Evolutionary conservation across 2,888 invertebrate genomes (phyloP).

Genomic region (Philonicus albiceps): DNA sequence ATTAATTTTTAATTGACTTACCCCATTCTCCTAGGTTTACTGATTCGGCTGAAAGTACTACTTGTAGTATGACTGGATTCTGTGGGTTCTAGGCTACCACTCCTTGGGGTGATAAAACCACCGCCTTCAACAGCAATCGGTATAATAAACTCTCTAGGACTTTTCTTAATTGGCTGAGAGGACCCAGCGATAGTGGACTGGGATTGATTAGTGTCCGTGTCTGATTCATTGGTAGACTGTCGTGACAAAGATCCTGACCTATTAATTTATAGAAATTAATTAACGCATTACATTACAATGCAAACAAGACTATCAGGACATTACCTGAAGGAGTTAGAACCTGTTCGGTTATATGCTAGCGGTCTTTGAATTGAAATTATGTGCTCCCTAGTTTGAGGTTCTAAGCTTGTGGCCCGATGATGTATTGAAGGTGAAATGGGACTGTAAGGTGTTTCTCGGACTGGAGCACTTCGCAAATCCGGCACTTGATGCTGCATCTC

Average conservation of each 20-base stretch:
- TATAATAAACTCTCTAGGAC: constrained; percentile 89
- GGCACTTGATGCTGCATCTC: constrained; percentile 69
- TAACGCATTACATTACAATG: neutral
- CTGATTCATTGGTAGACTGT: constrained; percentile 75
- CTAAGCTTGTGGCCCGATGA: constrained; percentile 67
- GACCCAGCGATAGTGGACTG: constrained; percentile 58
- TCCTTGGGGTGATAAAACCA: constrained; percentile 72
- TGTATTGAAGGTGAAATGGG: constrained; percentile 56
- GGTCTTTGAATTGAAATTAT: constrained; percentile 73
- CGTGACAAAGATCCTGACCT: constrained; percentile 64
- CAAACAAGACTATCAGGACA: neutral
- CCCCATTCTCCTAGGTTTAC: constrained; percentile 73
- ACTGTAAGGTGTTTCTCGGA: constrained; percentile 61
- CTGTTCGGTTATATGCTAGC: constrained; percentile 58
- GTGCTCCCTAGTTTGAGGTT: constrained; percentile 69
- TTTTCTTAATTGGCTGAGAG: constrained; percentile 82
- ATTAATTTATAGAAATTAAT: neutral
- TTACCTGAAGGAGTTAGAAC: constrained; percentile 53
- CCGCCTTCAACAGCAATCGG: constrained; percentile 93
- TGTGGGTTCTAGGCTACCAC: constrained; percentile 78
- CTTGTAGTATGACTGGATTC: constrained; percentile 70
- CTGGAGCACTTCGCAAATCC: constrained; percentile 62
- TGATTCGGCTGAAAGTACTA: constrained; percentile 63
- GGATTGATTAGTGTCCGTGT: constrained; percentile 70
- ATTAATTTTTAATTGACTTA: constrained; percentile 57